Evolutionary conservation across 2,888 invertebrate species (phyloP).

Genomic region (Tigriopus californicus): DNA sequence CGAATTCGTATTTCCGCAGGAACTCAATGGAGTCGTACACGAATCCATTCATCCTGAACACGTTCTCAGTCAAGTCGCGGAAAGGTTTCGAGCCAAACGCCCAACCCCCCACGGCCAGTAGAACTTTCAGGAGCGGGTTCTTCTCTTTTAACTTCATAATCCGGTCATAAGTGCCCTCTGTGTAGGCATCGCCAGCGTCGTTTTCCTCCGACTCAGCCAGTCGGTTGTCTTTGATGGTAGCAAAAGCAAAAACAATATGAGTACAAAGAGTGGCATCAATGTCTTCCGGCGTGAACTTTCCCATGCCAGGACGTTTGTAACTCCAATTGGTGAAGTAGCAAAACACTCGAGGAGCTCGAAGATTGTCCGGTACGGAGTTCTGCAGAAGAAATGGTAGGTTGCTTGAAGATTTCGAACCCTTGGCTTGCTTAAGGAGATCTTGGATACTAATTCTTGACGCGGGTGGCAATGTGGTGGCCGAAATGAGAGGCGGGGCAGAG

Average conservation of each 20-base stretch:
- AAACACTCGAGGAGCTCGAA: constrained; percentile 62
- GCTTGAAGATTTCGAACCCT: background rate
- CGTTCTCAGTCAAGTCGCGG: constrained; percentile 74
- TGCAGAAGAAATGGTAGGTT: background rate
- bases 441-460: constrained; percentile 8
- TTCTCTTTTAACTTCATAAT: constrained; percentile 51
- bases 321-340: constrained; percentile 97
- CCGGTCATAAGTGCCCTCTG: constrained; percentile 47
- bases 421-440: constrained; percentile 1
- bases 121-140: constrained; percentile 66
- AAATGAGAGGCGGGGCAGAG: background rate
- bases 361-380: constrained; percentile 23
- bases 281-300: constrained; percentile 72
- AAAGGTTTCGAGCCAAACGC: constrained; percentile 86
- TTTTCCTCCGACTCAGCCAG: constrained; percentile 52
- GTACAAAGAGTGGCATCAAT: constrained; percentile 76
- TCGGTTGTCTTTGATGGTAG: constrained; percentile 65
- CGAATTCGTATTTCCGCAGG: constrained; percentile 70
- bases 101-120: constrained; percentile 80
- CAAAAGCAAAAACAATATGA: constrained; percentile 86
- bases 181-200: constrained; percentile 40
- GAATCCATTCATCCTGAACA: constrained; percentile 84
- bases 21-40: constrained; percentile 87
- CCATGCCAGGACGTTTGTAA: constrained; percentile 66
- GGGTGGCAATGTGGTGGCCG: background rate